Evolutionary conservation across 2,888 invertebrate species (phyloP).

Genomic region (Dasysyrphus tricinctus): DNA sequence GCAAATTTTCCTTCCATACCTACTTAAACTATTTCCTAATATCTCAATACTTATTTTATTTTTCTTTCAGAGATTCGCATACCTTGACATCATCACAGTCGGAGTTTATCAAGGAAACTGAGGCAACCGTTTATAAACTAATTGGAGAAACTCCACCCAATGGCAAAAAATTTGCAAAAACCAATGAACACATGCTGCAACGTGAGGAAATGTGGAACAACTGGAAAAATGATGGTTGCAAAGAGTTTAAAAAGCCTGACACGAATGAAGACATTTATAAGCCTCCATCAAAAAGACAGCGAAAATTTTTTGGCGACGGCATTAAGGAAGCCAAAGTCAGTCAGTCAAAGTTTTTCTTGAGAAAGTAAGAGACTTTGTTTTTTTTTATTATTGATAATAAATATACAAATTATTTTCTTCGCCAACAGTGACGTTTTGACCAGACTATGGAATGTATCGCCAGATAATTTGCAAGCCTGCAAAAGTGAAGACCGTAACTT

Average conservation of each 20-base stretch:
- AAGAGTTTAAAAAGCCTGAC: slow-evolving; percentile 84
- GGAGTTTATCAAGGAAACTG: slow-evolving; percentile 93
- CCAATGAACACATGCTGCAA: slow-evolving; percentile 92
- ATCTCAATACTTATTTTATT: too few species aligned
- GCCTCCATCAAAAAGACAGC: slow-evolving; percentile 83
- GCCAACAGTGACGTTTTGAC: slow-evolving; percentile 91
- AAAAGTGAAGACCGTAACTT: slow-evolving; percentile 94
- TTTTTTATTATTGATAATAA: background rate
- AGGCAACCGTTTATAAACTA: slow-evolving; percentile 90
- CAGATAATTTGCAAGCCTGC: slow-evolving; percentile 96
- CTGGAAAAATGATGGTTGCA: slow-evolving; percentile 99
- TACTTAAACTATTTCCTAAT: too few species aligned
- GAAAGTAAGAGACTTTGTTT: slow-evolving; percentile 82
- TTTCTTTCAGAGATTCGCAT: slow-evolving; percentile 89
- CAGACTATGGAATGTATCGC: slow-evolving; percentile 96
- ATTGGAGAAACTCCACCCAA: slow-evolving; percentile 96
- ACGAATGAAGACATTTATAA: slow-evolving; percentile 79
- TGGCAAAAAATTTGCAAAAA: slow-evolving; percentile 92
- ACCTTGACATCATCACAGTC: slow-evolving; percentile 92
- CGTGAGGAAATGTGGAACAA: slow-evolving; percentile 98
- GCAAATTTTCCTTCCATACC: too few species aligned
- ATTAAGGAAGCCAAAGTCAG: slow-evolving; percentile 89
- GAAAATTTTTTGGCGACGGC: slow-evolving; percentile 89
- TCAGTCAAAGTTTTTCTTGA: slow-evolving; percentile 90
- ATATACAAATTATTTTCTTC: background rate